Percentiles rank a stretch among this genome's conserved stretches.
Evolutionary conservation across 2,888 invertebrate species (phyloP).

Genomic region (Limnephilus rhombicus): DNA sequence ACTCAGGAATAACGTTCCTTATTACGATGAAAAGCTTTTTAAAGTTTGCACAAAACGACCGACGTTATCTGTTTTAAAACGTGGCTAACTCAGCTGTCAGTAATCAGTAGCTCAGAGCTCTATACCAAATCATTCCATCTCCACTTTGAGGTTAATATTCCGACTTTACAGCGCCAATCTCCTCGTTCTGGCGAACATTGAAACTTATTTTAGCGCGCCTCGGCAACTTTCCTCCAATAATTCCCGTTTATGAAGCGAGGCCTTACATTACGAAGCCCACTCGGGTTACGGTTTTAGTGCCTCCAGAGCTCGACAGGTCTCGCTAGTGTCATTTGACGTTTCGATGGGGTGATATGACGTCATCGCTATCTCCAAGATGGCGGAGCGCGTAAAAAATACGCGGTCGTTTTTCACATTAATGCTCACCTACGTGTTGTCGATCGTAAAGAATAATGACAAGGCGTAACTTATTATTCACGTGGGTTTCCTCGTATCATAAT

Average conservation of each 20-base stretch:
- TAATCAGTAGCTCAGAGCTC: not conserved
- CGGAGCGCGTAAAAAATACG: conserved; percentile 2
- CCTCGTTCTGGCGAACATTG: conserved; percentile 22
- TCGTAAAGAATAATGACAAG: conserved; percentile 19
- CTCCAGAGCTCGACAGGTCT: conserved; percentile 16
- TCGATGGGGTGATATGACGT: conserved; percentile 26
- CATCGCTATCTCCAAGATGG: conserved; percentile 25
- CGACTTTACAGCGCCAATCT: conserved; percentile 23
- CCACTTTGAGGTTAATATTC: conserved; percentile 32
- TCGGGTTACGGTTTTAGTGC: conserved; percentile 39
- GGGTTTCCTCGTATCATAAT: not conserved
- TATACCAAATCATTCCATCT: conserved; percentile 3
- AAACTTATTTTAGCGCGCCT: conserved; percentile 30
- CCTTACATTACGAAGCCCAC: conserved; percentile 15
- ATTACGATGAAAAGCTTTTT: not conserved
- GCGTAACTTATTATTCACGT: conserved; percentile 32
- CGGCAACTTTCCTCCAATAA: conserved; percentile 27
- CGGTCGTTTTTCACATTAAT: conserved; percentile 22
- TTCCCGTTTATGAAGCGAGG: conserved; percentile 32
- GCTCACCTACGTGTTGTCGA: conserved; percentile 17
- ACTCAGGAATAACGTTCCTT: not conserved
- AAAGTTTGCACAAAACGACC: not conserved
- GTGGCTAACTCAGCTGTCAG: not conserved
- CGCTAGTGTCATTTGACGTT: conserved; percentile 36
- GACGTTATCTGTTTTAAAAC: not conserved